Conservation (phyloP, 1,140 invertebrate genomes). For the Liolophura sinensis region DNA sequence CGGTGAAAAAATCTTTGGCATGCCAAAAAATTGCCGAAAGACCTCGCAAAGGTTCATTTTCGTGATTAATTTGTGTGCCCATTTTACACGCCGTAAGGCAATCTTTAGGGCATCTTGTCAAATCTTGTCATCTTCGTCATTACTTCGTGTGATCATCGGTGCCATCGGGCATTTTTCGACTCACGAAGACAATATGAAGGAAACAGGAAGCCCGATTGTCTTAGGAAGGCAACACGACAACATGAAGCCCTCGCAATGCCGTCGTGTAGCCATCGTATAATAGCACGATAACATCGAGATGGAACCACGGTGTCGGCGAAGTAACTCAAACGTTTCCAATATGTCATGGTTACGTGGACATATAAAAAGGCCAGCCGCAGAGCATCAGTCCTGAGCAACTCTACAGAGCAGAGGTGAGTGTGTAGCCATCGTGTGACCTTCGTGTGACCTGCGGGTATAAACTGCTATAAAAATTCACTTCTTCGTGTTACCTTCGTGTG, state of each 20-base stretch:
- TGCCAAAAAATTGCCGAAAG: conserved; percentile 11
- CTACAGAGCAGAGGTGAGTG: conserved; percentile 9
- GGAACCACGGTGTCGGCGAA: conserved; percentile 15
- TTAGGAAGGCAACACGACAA: background rate
- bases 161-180: conserved; percentile 9
- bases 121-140: conserved; percentile 12
- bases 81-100: conserved; percentile 7
- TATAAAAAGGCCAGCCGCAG: conserved; percentile 13
- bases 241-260: no score
- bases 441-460: no score
- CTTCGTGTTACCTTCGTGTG: conserved; percentile 10
- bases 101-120: conserved; percentile 11
- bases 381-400: conserved; percentile 8
- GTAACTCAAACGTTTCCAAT: conserved; percentile 11
- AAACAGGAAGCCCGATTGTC: conserved; percentile 11
- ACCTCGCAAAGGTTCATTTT: conserved; percentile 17
- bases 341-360: conserved; percentile 10
- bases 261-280: conserved; percentile 5
- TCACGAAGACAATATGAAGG: conserved; percentile 5
- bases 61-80: conserved; percentile 15
- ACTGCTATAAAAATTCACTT: conserved; percentile 5
- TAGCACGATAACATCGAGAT: conserved; percentile 14
- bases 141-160: no score
- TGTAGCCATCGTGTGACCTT: conserved; percentile 9
- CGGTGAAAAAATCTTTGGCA: conserved; percentile 13